phyloP scores from a whole-genome alignment of 2,113 vertebrate genomes.

The Candoia aspera region DNA sequence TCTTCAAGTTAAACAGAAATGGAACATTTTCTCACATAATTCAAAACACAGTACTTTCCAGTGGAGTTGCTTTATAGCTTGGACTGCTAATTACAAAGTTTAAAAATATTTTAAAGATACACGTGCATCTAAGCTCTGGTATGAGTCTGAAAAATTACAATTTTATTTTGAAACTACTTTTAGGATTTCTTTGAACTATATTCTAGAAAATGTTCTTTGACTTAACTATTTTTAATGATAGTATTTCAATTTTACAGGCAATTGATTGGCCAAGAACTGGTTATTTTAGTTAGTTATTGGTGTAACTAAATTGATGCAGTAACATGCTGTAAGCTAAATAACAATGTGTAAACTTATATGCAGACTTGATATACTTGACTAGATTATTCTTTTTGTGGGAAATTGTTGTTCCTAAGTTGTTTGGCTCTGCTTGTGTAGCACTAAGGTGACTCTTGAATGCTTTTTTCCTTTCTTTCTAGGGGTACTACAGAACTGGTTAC shows the following conservation, averaged over 20 bases:
- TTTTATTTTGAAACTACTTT: not conserved
- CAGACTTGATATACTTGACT: too few species aligned
- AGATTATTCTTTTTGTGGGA: too few species aligned
- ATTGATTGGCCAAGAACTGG: too few species aligned
- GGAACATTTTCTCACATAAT: not conserved
- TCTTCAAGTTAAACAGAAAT: not conserved
- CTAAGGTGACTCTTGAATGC: not conserved
- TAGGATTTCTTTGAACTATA: too few species aligned
- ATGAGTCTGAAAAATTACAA: not conserved
- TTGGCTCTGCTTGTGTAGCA: not conserved
- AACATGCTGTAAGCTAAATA: too few species aligned
- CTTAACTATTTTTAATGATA: too few species aligned
- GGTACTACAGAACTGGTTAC: conserved; percentile 76
- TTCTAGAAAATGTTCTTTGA: too few species aligned
- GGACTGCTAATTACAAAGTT: not conserved
- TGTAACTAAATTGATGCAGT: too few species aligned
- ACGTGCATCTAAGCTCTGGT: not conserved
- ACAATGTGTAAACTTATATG: too few species aligned
- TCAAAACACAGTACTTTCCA: not conserved
- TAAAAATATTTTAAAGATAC: not conserved
- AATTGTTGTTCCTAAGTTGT: not conserved
- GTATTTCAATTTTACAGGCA: too few species aligned
- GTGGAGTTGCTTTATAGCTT: not conserved
- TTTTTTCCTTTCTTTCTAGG: conserved; percentile 53
- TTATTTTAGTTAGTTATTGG: too few species aligned